Percentiles rank a stretch among this genome's conserved stretches.
These are phyloP conservation scores for Chelonia mydas DNA, from an alignment of 2,797 vertebrate genomes.

Conservation along the genomic window DNA sequence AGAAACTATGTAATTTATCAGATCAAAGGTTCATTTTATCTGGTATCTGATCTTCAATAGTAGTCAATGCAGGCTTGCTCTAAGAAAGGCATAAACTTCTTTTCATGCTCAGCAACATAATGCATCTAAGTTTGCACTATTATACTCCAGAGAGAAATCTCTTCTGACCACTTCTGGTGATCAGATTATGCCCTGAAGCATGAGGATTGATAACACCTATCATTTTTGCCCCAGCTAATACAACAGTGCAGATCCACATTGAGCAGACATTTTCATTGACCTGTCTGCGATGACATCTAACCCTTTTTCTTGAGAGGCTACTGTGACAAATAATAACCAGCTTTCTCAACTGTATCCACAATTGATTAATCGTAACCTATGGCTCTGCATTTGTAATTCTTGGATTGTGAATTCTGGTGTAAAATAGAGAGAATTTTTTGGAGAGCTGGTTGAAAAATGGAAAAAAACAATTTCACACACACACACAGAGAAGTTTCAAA, in stretches of 20 bases:
- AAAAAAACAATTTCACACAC: background rate
- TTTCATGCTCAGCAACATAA: slow-evolving; percentile 60
- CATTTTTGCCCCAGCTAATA: slow-evolving; percentile 54
- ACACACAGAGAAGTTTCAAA: background rate
- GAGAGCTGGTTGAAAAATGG: background rate
- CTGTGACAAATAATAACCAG: background rate
- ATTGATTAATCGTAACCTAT: background rate
- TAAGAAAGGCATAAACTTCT: slow-evolving; percentile 56
- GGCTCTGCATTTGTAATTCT: slow-evolving; percentile 23
- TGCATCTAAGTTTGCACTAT: slow-evolving; percentile 66
- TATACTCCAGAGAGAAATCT: slow-evolving; percentile 63
- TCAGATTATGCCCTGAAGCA: slow-evolving; percentile 75
- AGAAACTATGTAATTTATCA: background rate
- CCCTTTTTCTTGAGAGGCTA: slow-evolving; percentile 16
- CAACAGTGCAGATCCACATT: background rate
- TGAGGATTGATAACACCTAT: slow-evolving; percentile 61
- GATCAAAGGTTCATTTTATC: slow-evolving; percentile 52
- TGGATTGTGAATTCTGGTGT: background rate
- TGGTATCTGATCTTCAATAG: slow-evolving; percentile 19
- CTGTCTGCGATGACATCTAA: background rate
- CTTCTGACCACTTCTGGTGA: slow-evolving; percentile 74
- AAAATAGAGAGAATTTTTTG: background rate
- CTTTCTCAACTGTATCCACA: background rate
- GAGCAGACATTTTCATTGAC: background rate
- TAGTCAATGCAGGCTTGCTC: slow-evolving; percentile 52